phyloP scores from a whole-genome alignment of 64 coral and sea anemone genomes.

The Dendrophyllia cribrosa region DNA sequence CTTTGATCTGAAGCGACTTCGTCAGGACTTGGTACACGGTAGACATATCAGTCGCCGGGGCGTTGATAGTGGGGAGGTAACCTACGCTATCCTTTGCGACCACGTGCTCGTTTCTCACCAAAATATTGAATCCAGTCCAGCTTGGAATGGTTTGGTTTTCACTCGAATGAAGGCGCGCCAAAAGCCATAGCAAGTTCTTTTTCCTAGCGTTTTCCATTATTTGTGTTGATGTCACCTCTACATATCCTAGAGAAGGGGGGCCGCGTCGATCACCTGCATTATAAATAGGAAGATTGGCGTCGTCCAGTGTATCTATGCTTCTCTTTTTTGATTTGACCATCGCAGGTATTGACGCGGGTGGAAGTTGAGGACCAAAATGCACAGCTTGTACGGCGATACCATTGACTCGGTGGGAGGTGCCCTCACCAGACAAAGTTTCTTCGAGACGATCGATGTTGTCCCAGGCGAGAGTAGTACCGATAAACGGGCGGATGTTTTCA shows the following conservation, averaged over 20 bases:
- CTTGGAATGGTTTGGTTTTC: constrained; percentile 25
- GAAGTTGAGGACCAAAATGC: constrained; percentile 41
- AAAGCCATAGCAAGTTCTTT: constrained; percentile 54
- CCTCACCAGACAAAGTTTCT: constrained; percentile 33
- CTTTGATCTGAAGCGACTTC: constrained; percentile 32
- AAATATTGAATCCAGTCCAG: constrained; percentile 68
- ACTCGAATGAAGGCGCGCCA: constrained; percentile 43
- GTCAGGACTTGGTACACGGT: constrained; percentile 38
- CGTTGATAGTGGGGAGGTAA: constrained; percentile 54
- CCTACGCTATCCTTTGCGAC: constrained; percentile 51
- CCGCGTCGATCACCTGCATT: constrained; percentile 35
- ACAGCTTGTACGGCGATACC: constrained; percentile 21
- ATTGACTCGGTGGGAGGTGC: constrained; percentile 15
- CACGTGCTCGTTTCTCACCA: constrained; percentile 13
- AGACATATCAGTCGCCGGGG: constrained; percentile 55
- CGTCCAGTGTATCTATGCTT: constrained; percentile 38
- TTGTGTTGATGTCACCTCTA: neutral
- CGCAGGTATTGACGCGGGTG: neutral
- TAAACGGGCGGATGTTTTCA: constrained; percentile 44
- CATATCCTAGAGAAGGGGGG: constrained; percentile 38
- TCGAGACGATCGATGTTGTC: constrained; percentile 37
- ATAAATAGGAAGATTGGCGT: neutral
- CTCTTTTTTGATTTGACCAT: constrained; percentile 44
- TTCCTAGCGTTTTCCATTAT: neutral
- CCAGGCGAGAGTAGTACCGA: constrained; percentile 48